Evolutionary conservation across 1,140 invertebrate genomes (phyloP), one percentile per base, ranked within the genome.

Genomic region (Marisa cornuarietis): DNA sequence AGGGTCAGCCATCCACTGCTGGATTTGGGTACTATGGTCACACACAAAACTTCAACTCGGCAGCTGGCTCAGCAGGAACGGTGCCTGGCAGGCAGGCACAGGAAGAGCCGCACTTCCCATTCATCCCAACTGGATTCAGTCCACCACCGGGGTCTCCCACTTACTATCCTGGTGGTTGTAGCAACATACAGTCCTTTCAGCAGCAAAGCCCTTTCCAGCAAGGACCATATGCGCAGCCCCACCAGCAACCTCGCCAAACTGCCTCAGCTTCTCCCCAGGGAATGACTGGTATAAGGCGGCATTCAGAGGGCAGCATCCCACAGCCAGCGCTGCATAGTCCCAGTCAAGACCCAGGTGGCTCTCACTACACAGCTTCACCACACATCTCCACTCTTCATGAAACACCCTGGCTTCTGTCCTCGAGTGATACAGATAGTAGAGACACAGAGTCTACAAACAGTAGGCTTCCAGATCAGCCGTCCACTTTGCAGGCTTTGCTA

Each of bases 51-150:
- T 58, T 58, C 16, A 18, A 18, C 16, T 58, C 54, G 3, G 54
- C 54, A 58, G 11, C 54, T 58, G 54, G 54, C 54, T 18, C 11
- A 18, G 16, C 16, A 18, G 54, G 54, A 58, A 58, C 54, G 9
- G 16, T 58, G 54, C 11, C 54, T 14, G 54, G 54, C 8, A 58
- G 54, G 54, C 54, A 58, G 54, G 54, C 11, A 58, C 54, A 58
- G 54, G 54, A 58, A 6, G 54, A 58, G 54, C 16, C 54, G 2
- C 65, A 14, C 65, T 7, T 51, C 7, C 63, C 51, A 20, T 61
- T 26, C 58, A 72, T 58, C 54, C 11, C 58, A 63, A 24, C 79
- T n/a, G 69, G n/a, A 74, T 81, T 58, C 63, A 71, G 74, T 26
- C 65, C 65, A 16, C 74, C 74, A 5, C n/a, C 66, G 2, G 61